phyloP scores from a whole-genome alignment of 2,113 vertebrate species.

The Talpa occidentalis region DNA sequence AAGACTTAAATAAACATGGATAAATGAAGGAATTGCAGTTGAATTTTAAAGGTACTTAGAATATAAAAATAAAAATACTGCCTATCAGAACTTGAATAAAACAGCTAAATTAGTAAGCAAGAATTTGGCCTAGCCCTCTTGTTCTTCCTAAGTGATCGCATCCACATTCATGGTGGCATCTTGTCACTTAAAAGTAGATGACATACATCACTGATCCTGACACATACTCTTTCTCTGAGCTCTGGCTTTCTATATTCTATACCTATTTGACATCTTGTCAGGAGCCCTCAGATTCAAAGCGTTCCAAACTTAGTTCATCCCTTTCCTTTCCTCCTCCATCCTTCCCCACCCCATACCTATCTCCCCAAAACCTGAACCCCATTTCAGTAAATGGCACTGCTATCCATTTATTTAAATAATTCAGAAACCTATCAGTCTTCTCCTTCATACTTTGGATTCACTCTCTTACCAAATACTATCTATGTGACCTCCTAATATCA shows the following conservation, averaged over 20 bases:
- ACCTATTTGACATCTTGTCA: background rate
- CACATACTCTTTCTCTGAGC: background rate
- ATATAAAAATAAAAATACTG: background rate
- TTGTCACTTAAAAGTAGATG: constrained; percentile 1
- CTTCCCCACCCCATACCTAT: background rate
- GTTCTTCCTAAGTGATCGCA: constrained; percentile 22
- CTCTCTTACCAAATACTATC: background rate
- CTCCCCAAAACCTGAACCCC: background rate
- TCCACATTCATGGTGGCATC: background rate
- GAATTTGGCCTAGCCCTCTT: background rate
- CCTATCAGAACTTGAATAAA: background rate
- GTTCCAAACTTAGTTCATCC: background rate
- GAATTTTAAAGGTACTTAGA: constrained; percentile 1
- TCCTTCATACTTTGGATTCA: background rate
- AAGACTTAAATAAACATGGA: background rate
- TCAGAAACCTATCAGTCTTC: background rate
- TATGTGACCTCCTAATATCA: background rate
- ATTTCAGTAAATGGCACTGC: background rate
- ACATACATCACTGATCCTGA: background rate
- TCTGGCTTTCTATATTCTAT: background rate
- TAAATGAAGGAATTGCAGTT: background rate
- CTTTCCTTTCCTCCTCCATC: background rate
- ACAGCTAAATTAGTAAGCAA: background rate
- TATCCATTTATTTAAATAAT: background rate
- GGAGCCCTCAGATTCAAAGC: background rate